Conservation (phyloP, 2,888 invertebrate genomes). For the Chorisops tibialis region DNA sequence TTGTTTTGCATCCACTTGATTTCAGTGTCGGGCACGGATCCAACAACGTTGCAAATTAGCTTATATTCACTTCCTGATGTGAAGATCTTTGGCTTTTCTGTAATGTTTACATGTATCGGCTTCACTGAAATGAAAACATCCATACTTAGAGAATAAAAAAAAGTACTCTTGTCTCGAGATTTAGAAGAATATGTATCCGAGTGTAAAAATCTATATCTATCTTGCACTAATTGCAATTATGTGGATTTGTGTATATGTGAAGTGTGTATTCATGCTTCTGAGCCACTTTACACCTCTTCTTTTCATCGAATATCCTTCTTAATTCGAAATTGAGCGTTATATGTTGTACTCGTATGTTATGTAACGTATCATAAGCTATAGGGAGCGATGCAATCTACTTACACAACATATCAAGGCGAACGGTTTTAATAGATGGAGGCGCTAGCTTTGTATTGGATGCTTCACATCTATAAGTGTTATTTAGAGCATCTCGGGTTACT, state of each 20-base stretch:
- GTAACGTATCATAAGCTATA: too few relatives aligned
- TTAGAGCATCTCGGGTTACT: constrained; percentile 71
- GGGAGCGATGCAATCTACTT: constrained; percentile 52
- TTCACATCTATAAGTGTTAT: constrained; percentile 83
- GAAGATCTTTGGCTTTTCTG: constrained; percentile 71
- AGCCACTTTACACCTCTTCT: too few relatives aligned
- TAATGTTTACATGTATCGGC: constrained; percentile 73
- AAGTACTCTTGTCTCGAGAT: too few relatives aligned
- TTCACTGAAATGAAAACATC: constrained; percentile 59
- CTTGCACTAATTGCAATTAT: too few relatives aligned
- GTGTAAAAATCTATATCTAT: too few relatives aligned
- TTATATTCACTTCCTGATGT: constrained; percentile 76
- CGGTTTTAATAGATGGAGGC: constrained; percentile 76
- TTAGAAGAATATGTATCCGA: neutral
- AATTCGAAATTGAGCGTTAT: too few relatives aligned
- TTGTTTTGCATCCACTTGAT: constrained; percentile 83
- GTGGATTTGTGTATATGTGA: too few relatives aligned
- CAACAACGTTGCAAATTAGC: constrained; percentile 76
- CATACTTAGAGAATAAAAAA: neutral
- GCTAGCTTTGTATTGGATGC: constrained; percentile 84
- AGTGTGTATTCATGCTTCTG: too few relatives aligned
- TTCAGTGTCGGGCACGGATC: constrained; percentile 81
- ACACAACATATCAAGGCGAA: constrained; percentile 80
- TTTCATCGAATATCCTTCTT: too few relatives aligned
- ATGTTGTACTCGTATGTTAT: too few relatives aligned